phyloP scores from a whole-genome alignment of 2,888 invertebrate species.

The Torymus aiolomorphi region DNA sequence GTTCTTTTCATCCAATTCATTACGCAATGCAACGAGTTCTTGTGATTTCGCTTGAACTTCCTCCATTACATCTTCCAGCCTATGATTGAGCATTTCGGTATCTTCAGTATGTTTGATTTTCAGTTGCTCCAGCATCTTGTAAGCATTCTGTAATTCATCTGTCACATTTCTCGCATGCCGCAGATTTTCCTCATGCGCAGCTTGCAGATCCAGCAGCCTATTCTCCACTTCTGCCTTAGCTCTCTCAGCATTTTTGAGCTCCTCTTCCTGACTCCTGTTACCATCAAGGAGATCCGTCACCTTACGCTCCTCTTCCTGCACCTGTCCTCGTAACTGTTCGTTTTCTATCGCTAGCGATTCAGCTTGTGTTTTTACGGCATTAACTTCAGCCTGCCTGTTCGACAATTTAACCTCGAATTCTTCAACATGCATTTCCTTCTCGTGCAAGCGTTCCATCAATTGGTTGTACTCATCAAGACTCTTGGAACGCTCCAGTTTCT shows the following conservation, averaged over 20 bases:
- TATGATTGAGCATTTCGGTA: conserved; percentile 70
- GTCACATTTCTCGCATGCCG: conserved; percentile 64
- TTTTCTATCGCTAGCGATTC: conserved; percentile 72
- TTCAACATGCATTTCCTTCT: conserved; percentile 66
- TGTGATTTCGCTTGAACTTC: conserved; percentile 75
- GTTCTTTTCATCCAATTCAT: conserved; percentile 74
- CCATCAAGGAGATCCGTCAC: conserved; percentile 75
- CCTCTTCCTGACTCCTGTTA: conserved; percentile 68
- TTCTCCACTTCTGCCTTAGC: conserved; percentile 60
- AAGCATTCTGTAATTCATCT: conserved; percentile 71
- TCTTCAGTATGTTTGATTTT: conserved; percentile 74
- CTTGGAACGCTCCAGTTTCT: conserved; percentile 69
- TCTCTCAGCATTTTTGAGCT: conserved; percentile 68
- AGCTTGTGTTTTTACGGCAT: conserved; percentile 69
- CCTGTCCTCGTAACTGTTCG: conserved; percentile 53
- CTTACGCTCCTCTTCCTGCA: conserved; percentile 59
- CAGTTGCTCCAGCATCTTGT: conserved; percentile 77
- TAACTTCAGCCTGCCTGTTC: conserved; percentile 53
- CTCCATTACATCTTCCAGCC: conserved; percentile 75
- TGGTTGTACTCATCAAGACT: conserved; percentile 80
- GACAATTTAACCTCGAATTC: conserved; percentile 49
- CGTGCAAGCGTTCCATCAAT: conserved; percentile 77
- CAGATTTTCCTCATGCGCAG: conserved; percentile 61
- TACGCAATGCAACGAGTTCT: conserved; percentile 71
- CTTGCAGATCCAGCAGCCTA: conserved; percentile 61